Percentiles rank a stretch among this genome's conserved stretches.
phyloP scores from a whole-genome alignment of 2,888 invertebrate genomes.

The Periphyllus acericola region DNA sequence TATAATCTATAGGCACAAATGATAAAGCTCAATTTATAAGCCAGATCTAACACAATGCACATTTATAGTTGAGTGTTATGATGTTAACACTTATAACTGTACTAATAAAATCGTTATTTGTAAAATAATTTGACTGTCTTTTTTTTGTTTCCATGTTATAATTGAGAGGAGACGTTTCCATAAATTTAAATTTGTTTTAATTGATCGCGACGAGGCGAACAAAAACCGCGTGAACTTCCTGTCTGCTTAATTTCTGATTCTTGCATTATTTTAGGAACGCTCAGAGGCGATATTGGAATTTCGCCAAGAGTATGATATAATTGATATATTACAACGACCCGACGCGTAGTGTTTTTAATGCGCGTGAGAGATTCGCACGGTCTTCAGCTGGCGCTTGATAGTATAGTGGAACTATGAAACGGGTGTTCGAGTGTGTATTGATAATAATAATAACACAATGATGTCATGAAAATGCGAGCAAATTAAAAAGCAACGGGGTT shows the following conservation, averaged over 20 bases:
- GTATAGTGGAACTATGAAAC: no score
- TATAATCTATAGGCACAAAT: no score
- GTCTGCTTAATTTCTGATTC: not conserved
- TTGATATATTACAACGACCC: not conserved
- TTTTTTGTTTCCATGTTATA: not conserved
- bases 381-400: not conserved
- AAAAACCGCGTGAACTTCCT: not conserved
- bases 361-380: conserved; percentile 43
- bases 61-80: no score
- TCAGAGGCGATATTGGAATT: not conserved
- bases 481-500: not conserved
- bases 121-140: no score
- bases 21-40: no score
- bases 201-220: not conserved
- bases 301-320: not conserved
- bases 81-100: no score
- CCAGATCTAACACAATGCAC: no score
- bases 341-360: conserved; percentile 25
- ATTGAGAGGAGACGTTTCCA: not conserved
- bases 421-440: not conserved
- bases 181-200: not conserved
- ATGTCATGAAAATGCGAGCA: not conserved
- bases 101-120: no score
- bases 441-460: not conserved
- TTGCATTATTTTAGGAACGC: not conserved